Conservation (phyloP, 1,140 invertebrate species). For the Euwallacea similis region DNA sequence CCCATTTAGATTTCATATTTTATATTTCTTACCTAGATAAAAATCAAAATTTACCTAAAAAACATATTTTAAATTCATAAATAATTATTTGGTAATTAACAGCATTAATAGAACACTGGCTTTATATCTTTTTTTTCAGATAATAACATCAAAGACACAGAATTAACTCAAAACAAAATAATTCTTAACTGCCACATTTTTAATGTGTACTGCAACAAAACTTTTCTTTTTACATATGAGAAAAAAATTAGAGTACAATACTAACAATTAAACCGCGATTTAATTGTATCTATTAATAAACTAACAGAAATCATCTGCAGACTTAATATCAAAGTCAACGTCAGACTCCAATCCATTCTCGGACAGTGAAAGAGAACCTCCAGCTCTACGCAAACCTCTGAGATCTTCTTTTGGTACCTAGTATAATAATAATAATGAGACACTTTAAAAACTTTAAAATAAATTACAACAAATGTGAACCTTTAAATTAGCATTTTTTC, state of each 20-base stretch:
- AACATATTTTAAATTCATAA: no score
- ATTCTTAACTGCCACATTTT: no score
- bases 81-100: no score
- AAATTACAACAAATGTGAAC: background rate
- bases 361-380: conserved; percentile 74
- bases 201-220: no score
- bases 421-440: background rate
- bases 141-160: no score
- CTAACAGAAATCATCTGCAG: conserved; percentile 7
- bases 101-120: no score
- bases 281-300: conserved; percentile 1
- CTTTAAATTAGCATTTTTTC: background rate
- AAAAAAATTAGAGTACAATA: background rate
- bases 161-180: no score
- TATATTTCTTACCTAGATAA: no score
- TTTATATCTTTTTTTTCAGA: no score
- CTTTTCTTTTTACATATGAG: no score
- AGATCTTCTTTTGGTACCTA: conserved; percentile 41
- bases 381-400: conserved; percentile 64
- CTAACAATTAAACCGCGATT: background rate
- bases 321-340: conserved; percentile 45
- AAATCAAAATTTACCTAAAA: no score
- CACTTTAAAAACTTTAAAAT: background rate
- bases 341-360: conserved; percentile 72
- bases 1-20: no score